These are phyloP conservation scores for Phenacoccus solenopsis DNA, from an alignment of 1,140 invertebrate species.

Conservation along the genomic window DNA sequence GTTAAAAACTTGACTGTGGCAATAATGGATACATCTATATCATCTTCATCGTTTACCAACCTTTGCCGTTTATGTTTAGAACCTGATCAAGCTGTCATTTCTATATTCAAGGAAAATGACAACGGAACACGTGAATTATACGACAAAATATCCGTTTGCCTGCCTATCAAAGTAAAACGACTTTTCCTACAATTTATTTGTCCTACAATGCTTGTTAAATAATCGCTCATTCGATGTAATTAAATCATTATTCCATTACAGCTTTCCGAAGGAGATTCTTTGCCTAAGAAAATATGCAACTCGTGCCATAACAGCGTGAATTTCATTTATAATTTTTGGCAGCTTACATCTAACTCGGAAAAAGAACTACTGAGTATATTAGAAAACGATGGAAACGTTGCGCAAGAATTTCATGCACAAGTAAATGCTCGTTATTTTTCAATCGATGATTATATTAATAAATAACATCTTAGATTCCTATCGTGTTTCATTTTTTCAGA, in stretches of 20 bases:
- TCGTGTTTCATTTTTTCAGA: background rate
- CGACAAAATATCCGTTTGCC: background rate
- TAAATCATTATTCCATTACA: no score
- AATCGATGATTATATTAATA: background rate
- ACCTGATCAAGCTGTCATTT: background rate
- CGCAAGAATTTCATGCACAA: background rate
- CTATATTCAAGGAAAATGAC: background rate
- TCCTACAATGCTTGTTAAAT: no score
- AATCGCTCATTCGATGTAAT: no score
- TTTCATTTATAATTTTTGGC: constrained; percentile 17
- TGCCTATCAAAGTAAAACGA: background rate
- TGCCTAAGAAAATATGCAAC: constrained; percentile 1
- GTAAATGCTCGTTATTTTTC: background rate
- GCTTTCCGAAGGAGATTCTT: constrained; percentile 10
- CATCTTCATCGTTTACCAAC: background rate
- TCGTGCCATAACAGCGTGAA: background rate
- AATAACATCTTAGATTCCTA: no score
- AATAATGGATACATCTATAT: no score
- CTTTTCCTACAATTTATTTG: no score
- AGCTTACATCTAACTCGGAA: background rate
- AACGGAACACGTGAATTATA: background rate
- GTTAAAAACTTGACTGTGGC: no score
- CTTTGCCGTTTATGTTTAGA: background rate
- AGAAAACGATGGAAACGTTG: background rate
- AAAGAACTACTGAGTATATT: background rate